Evolutionary conservation across 30 jellyfish, hydroid and myxozoan genomes (phyloP), one percentile per base, ranked within the genome.

Genomic region (Sanderia malayensis): DNA sequence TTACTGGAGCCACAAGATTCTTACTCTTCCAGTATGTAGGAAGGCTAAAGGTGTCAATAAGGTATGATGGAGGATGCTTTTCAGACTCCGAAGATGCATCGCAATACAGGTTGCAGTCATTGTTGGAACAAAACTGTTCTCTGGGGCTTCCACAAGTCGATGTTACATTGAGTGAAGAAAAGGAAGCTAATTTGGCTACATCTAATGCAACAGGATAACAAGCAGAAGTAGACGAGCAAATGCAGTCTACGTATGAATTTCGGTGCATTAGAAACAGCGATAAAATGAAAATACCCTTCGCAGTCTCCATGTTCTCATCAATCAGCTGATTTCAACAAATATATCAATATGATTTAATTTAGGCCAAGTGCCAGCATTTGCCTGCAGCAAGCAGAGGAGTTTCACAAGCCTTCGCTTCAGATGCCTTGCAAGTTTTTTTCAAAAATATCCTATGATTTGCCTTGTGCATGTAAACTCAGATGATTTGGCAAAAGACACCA

Each of bases 1-100:
- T 59, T 6, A 91, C 98, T 18, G 98, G 98, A 33, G 47, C 88
- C 2, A 70, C 98, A 15, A 91, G 74, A 55, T 91, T 91, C 61
- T 79, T 91, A 76, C 98, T 91, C 58, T 91, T 91, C 98, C 98
- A 91, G 67, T 68, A 91, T 2, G 98, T 91, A 4, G 59, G 78
- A 1, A 37, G 60, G 9, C 73, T 76, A 70, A 44, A 85, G 9
- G 33, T 26, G 75, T 91, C 98, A 31, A 32, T 52, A 76, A 91
- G 57, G 30, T 34, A 71, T 13, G 80, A 80, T 57, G 59, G 61
- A 26, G 92, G 93, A 46, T 91, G 95, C 30, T 61, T 57, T 23
- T 25, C 55, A 15, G 74, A 33, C 1, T 73, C 65, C 44, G 65
- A 78, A 1, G 94, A 70, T 26, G 96, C 96, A 76, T 91, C 81